Percentiles rank a stretch among this genome's conserved stretches.
Conservation (phyloP, 1,140 invertebrate genomes). For the Trichomalopsis sarcophagae region DNA sequence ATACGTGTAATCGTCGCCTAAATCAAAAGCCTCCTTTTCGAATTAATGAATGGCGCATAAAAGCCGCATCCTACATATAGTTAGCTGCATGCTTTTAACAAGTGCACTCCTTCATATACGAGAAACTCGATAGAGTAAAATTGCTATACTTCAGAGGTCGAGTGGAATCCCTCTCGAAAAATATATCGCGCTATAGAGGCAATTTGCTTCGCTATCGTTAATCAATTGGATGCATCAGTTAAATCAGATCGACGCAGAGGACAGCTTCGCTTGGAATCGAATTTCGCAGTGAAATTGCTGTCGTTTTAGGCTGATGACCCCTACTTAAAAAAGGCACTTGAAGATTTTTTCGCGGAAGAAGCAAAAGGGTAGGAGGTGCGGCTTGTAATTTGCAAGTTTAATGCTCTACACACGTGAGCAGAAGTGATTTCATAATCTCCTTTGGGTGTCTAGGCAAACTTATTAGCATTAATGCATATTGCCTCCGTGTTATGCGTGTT, state of each 20-base stretch:
- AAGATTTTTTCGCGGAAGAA: neutral
- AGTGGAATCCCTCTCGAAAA: neutral
- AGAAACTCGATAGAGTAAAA: neutral
- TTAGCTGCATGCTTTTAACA: neutral
- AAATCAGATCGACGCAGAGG: neutral
- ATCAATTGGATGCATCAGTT: neutral
- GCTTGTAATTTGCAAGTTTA: conserved; percentile 30
- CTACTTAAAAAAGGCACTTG: conserved; percentile 1
- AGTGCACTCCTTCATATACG: neutral
- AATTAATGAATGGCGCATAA: neutral
- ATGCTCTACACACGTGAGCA: neutral
- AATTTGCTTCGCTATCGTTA: neutral
- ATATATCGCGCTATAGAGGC: neutral
- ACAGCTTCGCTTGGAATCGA: neutral
- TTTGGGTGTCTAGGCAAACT: neutral
- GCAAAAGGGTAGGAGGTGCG: neutral
- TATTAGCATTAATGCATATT: conserved; percentile 27
- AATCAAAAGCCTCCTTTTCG: too few relatives aligned
- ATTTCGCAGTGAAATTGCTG: neutral
- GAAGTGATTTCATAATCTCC: conserved; percentile 29
- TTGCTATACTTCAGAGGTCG: neutral
- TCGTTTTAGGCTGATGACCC: neutral
- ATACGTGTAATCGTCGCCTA: too few relatives aligned
- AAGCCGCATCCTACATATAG: neutral
- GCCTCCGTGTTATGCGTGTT: neutral